Base-by-base conservation (phyloP, 2,888 invertebrate species). In the Erebia epiphron region DNA sequence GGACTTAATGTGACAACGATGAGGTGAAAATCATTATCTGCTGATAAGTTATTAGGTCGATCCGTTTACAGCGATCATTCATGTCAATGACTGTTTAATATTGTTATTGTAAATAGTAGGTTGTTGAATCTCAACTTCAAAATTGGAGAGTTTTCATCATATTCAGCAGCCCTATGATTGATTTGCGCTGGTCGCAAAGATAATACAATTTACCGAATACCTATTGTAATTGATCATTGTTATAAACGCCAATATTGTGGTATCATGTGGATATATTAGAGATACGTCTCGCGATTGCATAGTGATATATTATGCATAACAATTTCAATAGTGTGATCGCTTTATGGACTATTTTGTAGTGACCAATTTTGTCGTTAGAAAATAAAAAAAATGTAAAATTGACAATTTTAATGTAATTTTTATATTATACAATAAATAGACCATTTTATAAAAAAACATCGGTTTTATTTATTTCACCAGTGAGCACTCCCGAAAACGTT, bases 391-490 rank as follows among this genome's bases (percentile, higher is more conserved):
- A 84, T 90, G 91, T 92, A 92, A 92, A 92, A 90, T 91, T 91
- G 91, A 92, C 91, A 91, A 92, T 92, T 92, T 91, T 91, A 92
- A 92, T 91, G 93, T 92, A 92, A 92, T 90, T 92, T 92, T 93
- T 93, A 91, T 93, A 92, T 92, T 93, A 92, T 92, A 93, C 92
- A 93, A 91, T 92, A 92, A 94, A 93, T 93, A 92, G 91, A 91
- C 86, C 86, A 86, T 92, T 93, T 92, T 93, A 88, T 93, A 92
- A 88, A 91, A 83, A 76, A 74, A 78, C 80, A 71, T 76, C 77
- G 77, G 79, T 84, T 86, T 90, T 87, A 78, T 80, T 83, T 76
- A 71, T 73, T 75, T 64, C 58, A 68, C 60, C 73, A 70, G 70
- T 64, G 63, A 73, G 70, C 69, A 61, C 71, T 71, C 70, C 56